phyloP scores from a whole-genome alignment of 2,888 invertebrate species.

The Kryphioiulus occultus region DNA sequence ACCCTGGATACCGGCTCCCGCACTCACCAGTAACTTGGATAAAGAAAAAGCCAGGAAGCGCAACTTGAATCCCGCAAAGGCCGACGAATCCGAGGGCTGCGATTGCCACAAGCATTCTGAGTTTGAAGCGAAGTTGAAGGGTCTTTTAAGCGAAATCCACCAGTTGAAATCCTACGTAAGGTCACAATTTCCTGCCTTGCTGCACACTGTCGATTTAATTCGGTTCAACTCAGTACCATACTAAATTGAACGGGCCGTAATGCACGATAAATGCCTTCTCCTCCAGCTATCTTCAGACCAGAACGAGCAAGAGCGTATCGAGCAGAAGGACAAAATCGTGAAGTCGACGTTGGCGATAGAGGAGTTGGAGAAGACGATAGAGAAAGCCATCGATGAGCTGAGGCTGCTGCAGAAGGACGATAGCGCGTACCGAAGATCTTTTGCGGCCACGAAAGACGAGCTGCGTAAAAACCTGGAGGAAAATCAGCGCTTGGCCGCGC shows the following conservation, averaged over 20 bases:
- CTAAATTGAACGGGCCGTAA: too few relatives aligned
- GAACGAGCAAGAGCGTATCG: background rate
- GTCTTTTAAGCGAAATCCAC: constrained; percentile 27
- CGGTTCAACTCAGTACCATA: too few relatives aligned
- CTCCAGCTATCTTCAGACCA: background rate
- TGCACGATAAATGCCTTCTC: background rate
- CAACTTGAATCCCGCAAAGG: background rate
- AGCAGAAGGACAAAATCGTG: background rate
- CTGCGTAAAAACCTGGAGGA: constrained; percentile 30
- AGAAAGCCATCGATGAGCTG: constrained; percentile 27
- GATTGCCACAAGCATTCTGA: background rate
- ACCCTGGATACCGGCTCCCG: constrained; percentile 36
- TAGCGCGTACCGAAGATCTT: background rate
- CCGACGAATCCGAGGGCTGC: background rate
- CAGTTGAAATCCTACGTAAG: constrained; percentile 33
- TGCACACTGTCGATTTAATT: background rate
- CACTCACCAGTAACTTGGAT: background rate
- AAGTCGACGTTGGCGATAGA: background rate
- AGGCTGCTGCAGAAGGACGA: background rate
- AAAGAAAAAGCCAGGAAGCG: background rate
- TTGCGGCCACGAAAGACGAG: background rate
- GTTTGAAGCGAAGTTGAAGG: constrained; percentile 20
- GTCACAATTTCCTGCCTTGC: background rate
- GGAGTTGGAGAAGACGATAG: constrained; percentile 24
- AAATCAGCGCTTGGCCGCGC: background rate